These are phyloP conservation scores for Pelusios castaneus DNA, from an alignment of 2,113 vertebrate genomes.

Conservation along the genomic window DNA sequence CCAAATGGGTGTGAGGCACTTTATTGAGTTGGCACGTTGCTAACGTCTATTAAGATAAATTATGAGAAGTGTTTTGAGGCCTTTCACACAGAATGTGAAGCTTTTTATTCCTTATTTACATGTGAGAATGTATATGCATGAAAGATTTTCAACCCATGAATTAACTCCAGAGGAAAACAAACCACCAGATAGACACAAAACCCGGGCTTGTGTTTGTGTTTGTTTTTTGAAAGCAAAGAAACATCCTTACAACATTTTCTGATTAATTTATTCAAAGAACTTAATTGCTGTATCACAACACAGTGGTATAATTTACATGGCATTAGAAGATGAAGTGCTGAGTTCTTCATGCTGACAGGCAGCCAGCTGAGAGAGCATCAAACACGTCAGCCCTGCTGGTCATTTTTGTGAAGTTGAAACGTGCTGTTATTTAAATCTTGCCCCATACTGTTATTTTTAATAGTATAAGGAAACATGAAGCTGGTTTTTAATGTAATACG, in stretches of 20 bases:
- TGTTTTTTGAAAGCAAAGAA: constrained; percentile 65
- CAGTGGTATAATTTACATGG: constrained; percentile 62
- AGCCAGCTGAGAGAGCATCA: constrained; percentile 44
- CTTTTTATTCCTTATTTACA: constrained; percentile 69
- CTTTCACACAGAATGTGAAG: constrained; percentile 64
- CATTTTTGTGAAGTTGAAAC: constrained; percentile 37
- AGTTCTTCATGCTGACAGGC: not conserved
- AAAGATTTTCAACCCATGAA: constrained; percentile 60
- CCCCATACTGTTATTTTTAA: constrained; percentile 4
- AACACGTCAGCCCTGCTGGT: not conserved
- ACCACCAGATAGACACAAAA: constrained; percentile 65
- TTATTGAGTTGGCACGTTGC: constrained; percentile 69
- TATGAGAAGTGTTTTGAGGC: constrained; percentile 71
- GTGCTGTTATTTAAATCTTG: constrained; percentile 26
- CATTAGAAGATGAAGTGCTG: constrained; percentile 64
- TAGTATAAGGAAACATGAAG: not conserved
- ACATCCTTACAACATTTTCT: constrained; percentile 62
- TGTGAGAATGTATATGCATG: constrained; percentile 57
- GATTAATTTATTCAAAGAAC: constrained; percentile 74
- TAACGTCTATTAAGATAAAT: constrained; percentile 75
- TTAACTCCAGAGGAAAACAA: constrained; percentile 73
- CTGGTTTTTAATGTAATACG: not conserved
- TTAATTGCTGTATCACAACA: constrained; percentile 75
- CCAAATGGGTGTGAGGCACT: constrained; percentile 64
- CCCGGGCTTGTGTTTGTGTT: constrained; percentile 48